Base-by-base conservation (phyloP, 2,797 vertebrate species). In the Sylvia borin region DNA sequence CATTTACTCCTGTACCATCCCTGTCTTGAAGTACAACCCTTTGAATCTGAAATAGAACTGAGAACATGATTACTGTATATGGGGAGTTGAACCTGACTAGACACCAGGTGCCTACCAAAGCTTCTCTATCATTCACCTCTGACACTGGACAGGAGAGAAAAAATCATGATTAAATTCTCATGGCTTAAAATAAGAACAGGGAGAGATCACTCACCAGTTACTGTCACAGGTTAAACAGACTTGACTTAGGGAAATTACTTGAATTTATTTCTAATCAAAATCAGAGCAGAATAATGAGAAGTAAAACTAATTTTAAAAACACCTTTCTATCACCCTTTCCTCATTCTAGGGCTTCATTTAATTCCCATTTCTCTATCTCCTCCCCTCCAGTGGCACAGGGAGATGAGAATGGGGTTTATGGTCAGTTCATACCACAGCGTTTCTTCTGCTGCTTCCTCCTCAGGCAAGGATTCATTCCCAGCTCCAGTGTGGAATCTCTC, bases 191-290 rank as follows among this genome's bases (percentile, higher is more conserved):
- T 42, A 72, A 54, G 27, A 34, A 36, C 16, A 73, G 54, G 13
- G 16, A 61, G 9, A 48, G 13, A 48, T 54, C 22, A n/a, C 24
- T 90, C n/a, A 14, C 11, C 16, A 51, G 17, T 71, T 64, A 45
- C 51, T 26, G 47, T 40, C 20, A 16, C 0, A 0, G 8, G 51
- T 26, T 45, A 45, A 71, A 40, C 17, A 22, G 16, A 51, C 17
- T n/a, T 48, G 8, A n/a, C 34, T 38, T 17, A 31, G 11, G 32
- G 43, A 51, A 64, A 64, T 38, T 17, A 57, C 8, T 55, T 82
- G 11, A 82, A 68, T 55, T 50, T 62, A 55, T 55, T 70, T n/a
- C 24, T 26, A 45, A 21, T 57, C 11, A 76, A 82, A 89, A 70
- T 70, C 32, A 57, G 20, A 64, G 8, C 9, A 57, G 2, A 48